Base-by-base conservation (phyloP, 2,888 invertebrate genomes). In the Lacanobia wlatinum region DNA sequence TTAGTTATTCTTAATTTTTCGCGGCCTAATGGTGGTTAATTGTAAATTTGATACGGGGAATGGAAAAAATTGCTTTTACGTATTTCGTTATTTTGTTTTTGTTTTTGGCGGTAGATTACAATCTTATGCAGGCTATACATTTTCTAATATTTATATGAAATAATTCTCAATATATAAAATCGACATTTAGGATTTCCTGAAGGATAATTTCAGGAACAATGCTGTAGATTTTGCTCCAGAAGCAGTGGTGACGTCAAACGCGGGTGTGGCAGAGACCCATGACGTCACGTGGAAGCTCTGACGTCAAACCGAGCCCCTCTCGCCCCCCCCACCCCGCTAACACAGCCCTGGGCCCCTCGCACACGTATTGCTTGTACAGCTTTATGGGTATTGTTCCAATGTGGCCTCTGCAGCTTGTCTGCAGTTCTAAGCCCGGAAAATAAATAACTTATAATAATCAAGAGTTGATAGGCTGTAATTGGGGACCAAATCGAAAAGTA, bases 251-350 rank as follows among this genome's bases (percentile, higher is more conserved):
- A 96, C 95, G 96, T 96, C 93, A 94, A 93, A 89, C 79, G 93
- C 93, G 95, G 96, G 96, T 95, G 96, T 95, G 96, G 95, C 94
- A 91, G 86, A 87, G 86, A 86, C 86, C 90, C 87, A 90, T 96
- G 96, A 96, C 96, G 96, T 96, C 96, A 96, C 94, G 85, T 94
- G 94, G 92, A 85, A 90, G 91, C 92, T 94, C 94, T 96, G 96
- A 96, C 96, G 96, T 96, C 95, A 96, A 94, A 91, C 89, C 89
- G 82, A 88, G 88, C 90, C 90, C 90, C 90, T 59, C 74, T 85
- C 78, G 81, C 84, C 84, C 84, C 83, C 83, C 78, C 84, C 85
- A 71, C 80, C 82, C 83, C 75, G 78, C 85, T 80, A 85, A 85
- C 89, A 78, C 76, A 71, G 86, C 82, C 88, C 76, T 69, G 74